Conservation (phyloP, 2,113 vertebrate genomes). For the Otis tarda region DNA sequence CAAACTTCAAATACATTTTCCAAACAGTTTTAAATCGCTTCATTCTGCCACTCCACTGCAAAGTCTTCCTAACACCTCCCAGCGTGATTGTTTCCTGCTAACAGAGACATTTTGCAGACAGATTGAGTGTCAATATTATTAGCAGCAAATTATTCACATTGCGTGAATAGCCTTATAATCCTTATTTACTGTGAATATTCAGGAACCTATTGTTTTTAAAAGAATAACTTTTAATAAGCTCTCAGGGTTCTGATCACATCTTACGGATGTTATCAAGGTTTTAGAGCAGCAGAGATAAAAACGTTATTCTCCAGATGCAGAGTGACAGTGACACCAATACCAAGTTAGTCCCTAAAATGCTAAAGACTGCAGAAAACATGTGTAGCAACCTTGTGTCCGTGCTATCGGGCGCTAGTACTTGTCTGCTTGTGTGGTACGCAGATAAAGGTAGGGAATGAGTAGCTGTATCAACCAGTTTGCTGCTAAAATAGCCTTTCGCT, state of each 20-base stretch:
- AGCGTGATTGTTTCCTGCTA: constrained; percentile 44
- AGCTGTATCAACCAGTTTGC: constrained; percentile 58
- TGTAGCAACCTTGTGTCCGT: background rate
- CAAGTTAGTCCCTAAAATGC: background rate
- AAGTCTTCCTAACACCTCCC: constrained; percentile 54
- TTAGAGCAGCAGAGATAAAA: background rate
- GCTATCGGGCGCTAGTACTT: background rate
- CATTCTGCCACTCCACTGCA: background rate
- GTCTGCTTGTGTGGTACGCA: constrained; percentile 43
- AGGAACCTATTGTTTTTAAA: constrained; percentile 16
- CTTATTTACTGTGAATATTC: background rate
- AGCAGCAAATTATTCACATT: constrained; percentile 65
- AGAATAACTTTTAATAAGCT: background rate
- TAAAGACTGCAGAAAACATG: background rate
- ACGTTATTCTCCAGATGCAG: background rate
- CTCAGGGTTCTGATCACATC: background rate
- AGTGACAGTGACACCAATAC: background rate
- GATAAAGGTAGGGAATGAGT: constrained; percentile 70
- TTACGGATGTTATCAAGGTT: background rate
- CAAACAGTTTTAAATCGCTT: constrained; percentile 6
- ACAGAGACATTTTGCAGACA: constrained; percentile 56
- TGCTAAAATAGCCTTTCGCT: constrained; percentile 52
- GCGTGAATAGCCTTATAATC: constrained; percentile 44
- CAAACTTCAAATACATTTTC: background rate
- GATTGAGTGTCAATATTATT: constrained; percentile 65